A percentile compares a stretch with the other conserved stretches of the same genome.
Evolutionary conservation across 2,797 vertebrate species (phyloP).

Genomic region (Pogoniulus pusillus): DNA sequence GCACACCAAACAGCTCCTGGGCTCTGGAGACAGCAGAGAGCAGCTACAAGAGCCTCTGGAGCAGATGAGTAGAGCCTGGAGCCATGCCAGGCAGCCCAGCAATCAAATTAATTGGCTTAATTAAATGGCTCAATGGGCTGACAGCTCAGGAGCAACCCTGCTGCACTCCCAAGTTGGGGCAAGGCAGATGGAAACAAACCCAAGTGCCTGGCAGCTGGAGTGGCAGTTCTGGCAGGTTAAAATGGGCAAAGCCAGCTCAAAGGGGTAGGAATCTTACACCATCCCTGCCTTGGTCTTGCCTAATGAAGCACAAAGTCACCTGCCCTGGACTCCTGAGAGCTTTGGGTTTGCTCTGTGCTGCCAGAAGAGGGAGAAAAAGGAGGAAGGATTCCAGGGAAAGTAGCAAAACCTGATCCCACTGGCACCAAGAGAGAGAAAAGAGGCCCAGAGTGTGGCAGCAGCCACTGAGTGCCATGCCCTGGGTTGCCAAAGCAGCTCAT

Average conservation of each 20-base stretch:
- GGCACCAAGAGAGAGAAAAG: neutral
- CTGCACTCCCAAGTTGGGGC: accelerated
- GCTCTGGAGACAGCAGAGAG: neutral
- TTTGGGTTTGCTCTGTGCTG: neutral
- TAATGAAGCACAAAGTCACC: too few species aligned
- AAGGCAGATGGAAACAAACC: neutral
- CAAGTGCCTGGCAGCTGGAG: neutral
- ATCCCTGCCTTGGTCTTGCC: neutral
- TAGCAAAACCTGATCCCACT: accelerated
- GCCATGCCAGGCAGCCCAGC: accelerated
- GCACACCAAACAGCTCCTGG: neutral
- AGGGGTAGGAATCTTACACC: neutral
- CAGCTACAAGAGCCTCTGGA: neutral
- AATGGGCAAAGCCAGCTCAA: neutral
- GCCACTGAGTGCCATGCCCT: accelerated
- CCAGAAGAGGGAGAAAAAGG: neutral
- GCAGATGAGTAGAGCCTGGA: neutral
- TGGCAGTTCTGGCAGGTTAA: accelerated
- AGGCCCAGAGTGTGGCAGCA: neutral
- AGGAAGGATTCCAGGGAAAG: neutral
- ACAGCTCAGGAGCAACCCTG: neutral
- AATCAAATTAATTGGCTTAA: neutral
- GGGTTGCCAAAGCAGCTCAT: accelerated
- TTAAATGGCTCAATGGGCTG: accelerated
- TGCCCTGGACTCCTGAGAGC: neutral